A percentile compares a stretch with the other conserved stretches of the same genome.
Conservation (phyloP, 2,113 vertebrate species). For the Epinephelus fuscoguttatus region DNA sequence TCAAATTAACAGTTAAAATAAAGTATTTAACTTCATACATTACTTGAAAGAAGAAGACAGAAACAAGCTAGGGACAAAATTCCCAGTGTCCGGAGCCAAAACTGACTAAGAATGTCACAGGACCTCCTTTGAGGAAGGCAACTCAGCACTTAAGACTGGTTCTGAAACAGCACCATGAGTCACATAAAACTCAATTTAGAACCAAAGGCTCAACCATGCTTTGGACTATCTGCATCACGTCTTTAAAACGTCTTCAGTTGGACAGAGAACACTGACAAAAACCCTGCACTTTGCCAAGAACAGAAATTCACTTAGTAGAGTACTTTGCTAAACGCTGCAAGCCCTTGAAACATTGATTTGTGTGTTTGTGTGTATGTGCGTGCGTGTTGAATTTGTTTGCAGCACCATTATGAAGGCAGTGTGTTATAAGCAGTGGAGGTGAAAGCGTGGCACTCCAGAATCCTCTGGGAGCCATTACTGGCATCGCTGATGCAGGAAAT, state of each 20-base stretch:
- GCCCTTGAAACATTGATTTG: slow-evolving; percentile 57
- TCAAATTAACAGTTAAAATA: background rate
- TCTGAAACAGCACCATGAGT: background rate
- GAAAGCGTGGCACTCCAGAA: slow-evolving; percentile 63
- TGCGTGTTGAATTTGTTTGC: slow-evolving; percentile 43
- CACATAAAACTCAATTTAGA: background rate
- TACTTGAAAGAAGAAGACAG: background rate
- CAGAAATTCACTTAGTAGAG: slow-evolving; percentile 50
- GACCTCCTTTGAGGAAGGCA: background rate
- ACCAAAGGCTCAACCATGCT: background rate
- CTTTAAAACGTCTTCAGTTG: slow-evolving; percentile 18
- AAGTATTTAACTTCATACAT: background rate
- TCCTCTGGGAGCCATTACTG: slow-evolving; percentile 85
- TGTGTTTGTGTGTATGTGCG: slow-evolving; percentile 32
- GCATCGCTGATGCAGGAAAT: slow-evolving; percentile 86
- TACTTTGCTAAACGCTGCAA: slow-evolving; percentile 59
- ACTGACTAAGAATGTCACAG: background rate
- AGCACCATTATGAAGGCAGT: slow-evolving; percentile 58
- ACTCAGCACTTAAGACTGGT: background rate
- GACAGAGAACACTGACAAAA: slow-evolving; percentile 11
- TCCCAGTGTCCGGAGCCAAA: background rate
- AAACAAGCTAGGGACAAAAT: background rate
- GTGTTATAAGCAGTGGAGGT: slow-evolving; percentile 69
- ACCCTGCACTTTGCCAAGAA: slow-evolving; percentile 29
- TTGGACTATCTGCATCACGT: background rate